Conservation (phyloP, 2,888 invertebrate species). For the Meliscaeva auricollis region DNA sequence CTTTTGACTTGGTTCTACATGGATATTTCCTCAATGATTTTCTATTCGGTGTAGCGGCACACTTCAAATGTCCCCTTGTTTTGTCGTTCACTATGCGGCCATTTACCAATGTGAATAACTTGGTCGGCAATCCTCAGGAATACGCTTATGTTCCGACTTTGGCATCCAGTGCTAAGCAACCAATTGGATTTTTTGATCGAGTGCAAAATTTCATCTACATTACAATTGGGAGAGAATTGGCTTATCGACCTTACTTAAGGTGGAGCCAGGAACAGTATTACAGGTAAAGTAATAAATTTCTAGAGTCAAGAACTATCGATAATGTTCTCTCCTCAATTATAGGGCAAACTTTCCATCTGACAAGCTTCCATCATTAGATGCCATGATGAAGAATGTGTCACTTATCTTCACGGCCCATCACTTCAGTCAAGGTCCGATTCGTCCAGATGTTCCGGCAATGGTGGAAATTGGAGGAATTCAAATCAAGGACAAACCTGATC, state of each 20-base stretch:
- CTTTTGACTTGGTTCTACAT: conserved; percentile 76
- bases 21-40: conserved; percentile 76
- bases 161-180: conserved; percentile 48
- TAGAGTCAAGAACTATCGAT: background rate
- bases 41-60: conserved; percentile 81
- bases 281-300: conserved; percentile 8
- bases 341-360: conserved; percentile 78
- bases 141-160: conserved; percentile 78
- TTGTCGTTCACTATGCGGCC: conserved; percentile 79
- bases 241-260: background rate
- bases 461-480: conserved; percentile 81
- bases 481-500: conserved; percentile 78
- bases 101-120: conserved; percentile 73
- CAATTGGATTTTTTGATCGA: conserved; percentile 78
- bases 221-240: background rate
- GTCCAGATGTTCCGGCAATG: conserved; percentile 79
- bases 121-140: conserved; percentile 80
- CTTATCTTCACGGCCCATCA: conserved; percentile 78
- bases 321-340: background rate
- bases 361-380: conserved; percentile 78
- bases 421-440: conserved; percentile 78
- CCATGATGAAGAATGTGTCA: conserved; percentile 79
- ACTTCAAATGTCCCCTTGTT: conserved; percentile 81
- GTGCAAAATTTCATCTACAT: conserved; percentile 75
- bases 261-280: conserved; percentile 8